Base-by-base conservation (phyloP, 2,888 invertebrate genomes). In the Amorpha juglandis region DNA sequence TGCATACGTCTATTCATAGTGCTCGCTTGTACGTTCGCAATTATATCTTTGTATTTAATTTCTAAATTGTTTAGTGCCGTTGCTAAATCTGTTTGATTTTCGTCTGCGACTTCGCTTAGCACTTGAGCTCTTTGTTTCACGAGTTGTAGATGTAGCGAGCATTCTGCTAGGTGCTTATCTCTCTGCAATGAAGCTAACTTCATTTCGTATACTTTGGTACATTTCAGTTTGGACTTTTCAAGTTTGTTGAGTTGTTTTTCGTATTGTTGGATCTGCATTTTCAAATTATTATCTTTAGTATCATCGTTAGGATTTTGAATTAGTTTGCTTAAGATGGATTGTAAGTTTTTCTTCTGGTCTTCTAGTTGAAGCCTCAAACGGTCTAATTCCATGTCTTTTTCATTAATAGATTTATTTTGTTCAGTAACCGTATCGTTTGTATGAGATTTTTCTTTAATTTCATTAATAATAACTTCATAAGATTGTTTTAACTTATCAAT, bases 1-100 rank as follows among this genome's bases (percentile, higher is more conserved):
- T 91, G 91, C 67, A 90, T 80, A 66, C 90, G 82, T 62, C 91
- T 76, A 71, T 93, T 91, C 69, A 92, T 88, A 3, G 92, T 90
- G 0, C 91, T 90, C 1, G 90, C 83, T 79, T 93, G 92, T 66
- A 92, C 84, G 66, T 86, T 90, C 1, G 88, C 89, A 19, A 93
- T 88, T 11, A 92, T 90, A 19, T 90, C 88, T 74, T 91, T 92
- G 71, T 92, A 93, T 75, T 89, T 92, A 27, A 69, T 75, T 76
- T 93, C 92, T 33, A 93, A 77, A 77, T 91, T 92, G 21, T 87
- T 87, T 7, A 92, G 69, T 11, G 88, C 83, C 45, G 77, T 70
- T n/a, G 70, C 78, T 8, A 91, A 66, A 72, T 92, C 91, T 4
- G 73, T 68, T 78, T 90, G 88, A 70, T 83, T 86, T 71, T 92